Evolutionary conservation across 2,888 invertebrate genomes (phyloP).

Genomic region (Trilocha varians): DNA sequence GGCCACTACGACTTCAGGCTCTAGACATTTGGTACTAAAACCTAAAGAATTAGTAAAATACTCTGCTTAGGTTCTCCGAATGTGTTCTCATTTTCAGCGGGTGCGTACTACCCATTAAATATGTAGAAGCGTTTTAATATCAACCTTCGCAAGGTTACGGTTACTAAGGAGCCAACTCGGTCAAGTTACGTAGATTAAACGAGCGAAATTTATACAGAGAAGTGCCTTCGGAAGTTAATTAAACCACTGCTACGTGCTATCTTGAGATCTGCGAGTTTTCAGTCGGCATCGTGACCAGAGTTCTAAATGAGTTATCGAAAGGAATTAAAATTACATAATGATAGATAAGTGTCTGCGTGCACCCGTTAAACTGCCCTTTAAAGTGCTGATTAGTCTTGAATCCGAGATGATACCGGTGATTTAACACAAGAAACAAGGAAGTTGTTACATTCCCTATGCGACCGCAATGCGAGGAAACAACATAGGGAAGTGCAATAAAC

Average conservation of each 20-base stretch:
- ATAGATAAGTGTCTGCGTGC: not conserved
- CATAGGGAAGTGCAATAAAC: not conserved
- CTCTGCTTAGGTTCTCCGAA: no score
- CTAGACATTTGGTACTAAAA: no score
- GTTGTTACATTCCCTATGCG: not conserved
- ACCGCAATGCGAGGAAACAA: not conserved
- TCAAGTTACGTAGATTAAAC: not conserved
- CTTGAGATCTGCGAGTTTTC: not conserved
- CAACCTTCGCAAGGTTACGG: not conserved
- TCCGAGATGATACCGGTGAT: not conserved
- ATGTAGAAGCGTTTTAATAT: not conserved
- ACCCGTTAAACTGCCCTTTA: not conserved
- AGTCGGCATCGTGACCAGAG: not conserved
- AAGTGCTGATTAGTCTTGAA: not conserved
- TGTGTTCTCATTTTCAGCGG: no score
- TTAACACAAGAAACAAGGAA: not conserved
- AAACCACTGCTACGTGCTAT: not conserved
- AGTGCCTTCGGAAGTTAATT: not conserved
- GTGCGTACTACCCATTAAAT: not conserved
- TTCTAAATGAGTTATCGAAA: not conserved
- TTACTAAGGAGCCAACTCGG: not conserved
- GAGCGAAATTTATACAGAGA: not conserved
- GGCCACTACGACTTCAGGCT: no score
- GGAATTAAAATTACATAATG: not conserved
- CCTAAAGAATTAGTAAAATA: no score